Conservation (phyloP, 2,888 invertebrate species). For the Cerastoderma edule region DNA sequence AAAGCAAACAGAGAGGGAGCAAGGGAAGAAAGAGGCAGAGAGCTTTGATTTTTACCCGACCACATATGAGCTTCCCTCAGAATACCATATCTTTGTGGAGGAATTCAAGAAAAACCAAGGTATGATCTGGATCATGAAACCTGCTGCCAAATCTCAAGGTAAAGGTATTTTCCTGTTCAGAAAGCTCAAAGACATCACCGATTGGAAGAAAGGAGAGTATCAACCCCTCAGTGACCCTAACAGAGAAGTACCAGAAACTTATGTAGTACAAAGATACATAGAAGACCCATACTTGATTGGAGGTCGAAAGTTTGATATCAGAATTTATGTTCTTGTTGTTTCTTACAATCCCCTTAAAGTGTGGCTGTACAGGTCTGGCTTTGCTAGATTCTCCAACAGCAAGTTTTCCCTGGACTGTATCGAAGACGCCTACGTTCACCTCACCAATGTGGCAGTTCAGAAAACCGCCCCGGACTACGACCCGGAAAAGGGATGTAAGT, state of each 20-base stretch:
- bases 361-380: slow-evolving; percentile 87
- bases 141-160: slow-evolving; percentile 87
- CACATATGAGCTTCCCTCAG: slow-evolving; percentile 87
- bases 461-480: slow-evolving; percentile 85
- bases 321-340: slow-evolving; percentile 87
- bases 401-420: slow-evolving; percentile 86
- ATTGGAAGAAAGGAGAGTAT: slow-evolving; percentile 85
- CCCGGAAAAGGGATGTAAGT: slow-evolving; percentile 86
- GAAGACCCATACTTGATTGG: slow-evolving; percentile 87
- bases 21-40: slow-evolving; percentile 83
- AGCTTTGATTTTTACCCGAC: slow-evolving; percentile 86
- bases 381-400: slow-evolving; percentile 87
- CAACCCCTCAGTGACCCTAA: slow-evolving; percentile 79
- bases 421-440: slow-evolving; percentile 86
- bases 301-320: slow-evolving; percentile 87
- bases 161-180: slow-evolving; percentile 87
- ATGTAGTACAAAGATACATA: slow-evolving; percentile 87
- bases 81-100: slow-evolving; percentile 87
- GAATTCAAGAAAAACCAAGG: slow-evolving; percentile 86
- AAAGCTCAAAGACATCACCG: slow-evolving; percentile 85
- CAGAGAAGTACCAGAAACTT: slow-evolving; percentile 82
- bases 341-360: slow-evolving; percentile 85
- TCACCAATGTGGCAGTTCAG: slow-evolving; percentile 87
- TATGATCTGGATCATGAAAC: slow-evolving; percentile 88
- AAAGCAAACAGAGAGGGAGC: slow-evolving; percentile 82